Percentiles rank a stretch among this genome's conserved stretches.
Conservation (phyloP, 1,140 invertebrate species). For the Caenorhabditis inopinata region DNA sequence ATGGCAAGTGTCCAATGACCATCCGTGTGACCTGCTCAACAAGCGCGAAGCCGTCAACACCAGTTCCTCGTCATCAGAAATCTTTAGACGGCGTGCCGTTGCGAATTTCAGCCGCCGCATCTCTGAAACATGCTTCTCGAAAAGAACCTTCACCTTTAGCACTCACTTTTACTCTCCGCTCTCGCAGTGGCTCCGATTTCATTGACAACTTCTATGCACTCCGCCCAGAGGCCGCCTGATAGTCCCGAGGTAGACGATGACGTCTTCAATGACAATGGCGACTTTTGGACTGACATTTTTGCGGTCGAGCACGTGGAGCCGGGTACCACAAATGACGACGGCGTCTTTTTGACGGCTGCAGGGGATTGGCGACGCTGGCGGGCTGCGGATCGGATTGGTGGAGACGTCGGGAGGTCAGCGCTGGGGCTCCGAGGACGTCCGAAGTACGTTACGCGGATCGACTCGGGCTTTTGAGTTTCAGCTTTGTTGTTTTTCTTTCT, state of each 20-base stretch:
- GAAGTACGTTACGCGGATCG: not conserved
- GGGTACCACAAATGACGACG: too few relatives aligned
- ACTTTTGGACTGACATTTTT: too few relatives aligned
- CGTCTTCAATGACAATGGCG: too few relatives aligned
- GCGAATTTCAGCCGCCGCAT: not conserved
- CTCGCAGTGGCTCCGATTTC: not conserved
- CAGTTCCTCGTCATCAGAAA: not conserved
- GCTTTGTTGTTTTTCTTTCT: not conserved
- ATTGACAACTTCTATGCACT: not conserved
- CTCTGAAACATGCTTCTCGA: too few relatives aligned
- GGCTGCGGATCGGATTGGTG: not conserved
- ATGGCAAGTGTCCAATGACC: conserved; percentile 2
- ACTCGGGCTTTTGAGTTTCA: not conserved
- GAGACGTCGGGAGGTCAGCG: not conserved
- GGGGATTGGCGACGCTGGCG: not conserved
- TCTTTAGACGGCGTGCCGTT: not conserved
- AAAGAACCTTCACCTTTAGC: too few relatives aligned
- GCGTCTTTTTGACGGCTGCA: not conserved
- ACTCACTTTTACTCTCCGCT: not conserved
- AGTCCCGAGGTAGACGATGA: not conserved
- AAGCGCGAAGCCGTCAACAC: not conserved
- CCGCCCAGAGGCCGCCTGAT: not conserved
- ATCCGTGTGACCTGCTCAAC: not conserved
- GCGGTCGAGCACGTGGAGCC: too few relatives aligned
- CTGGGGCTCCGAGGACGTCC: not conserved